These are phyloP conservation scores for Lordiphosa mommai DNA, from an alignment of 1,140 invertebrate genomes.

Conservation along the genomic window DNA sequence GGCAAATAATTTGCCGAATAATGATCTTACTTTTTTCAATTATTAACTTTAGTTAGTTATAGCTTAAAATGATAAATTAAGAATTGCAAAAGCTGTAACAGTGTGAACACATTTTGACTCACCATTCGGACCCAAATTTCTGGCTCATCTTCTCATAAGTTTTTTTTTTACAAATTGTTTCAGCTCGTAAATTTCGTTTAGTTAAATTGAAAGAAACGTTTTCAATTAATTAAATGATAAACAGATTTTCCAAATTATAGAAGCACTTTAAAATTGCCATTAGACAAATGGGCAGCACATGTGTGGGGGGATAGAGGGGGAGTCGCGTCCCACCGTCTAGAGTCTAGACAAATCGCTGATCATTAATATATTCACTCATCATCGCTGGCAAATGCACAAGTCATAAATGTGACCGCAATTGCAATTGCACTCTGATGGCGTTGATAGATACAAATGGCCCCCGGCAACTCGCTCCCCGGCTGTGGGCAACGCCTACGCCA, in stretches of 20 bases:
- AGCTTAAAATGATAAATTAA: no score
- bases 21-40: no score
- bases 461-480: conserved; percentile 8
- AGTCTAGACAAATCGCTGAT: conserved; percentile 66
- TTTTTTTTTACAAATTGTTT: not conserved
- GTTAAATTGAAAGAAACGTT: conserved; percentile 32
- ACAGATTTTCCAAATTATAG: conserved; percentile 60
- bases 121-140: no score
- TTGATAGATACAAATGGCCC: conserved; percentile 66
- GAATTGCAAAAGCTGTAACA: no score
- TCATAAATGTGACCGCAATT: conserved; percentile 48
- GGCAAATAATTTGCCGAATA: no score
- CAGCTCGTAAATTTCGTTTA: conserved; percentile 23
- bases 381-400: conserved; percentile 58
- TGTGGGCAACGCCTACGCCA: conserved; percentile 47
- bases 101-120: no score
- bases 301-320: conserved; percentile 6
- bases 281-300: conserved; percentile 53
- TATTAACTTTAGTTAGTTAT: no score
- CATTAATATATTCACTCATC: conserved; percentile 78
- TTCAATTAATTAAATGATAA: conserved; percentile 63
- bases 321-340: not conserved
- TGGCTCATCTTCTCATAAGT: not conserved
- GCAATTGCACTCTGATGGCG: conserved; percentile 64
- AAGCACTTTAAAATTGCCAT: conserved; percentile 45